Conservation (phyloP, 64 coral and sea anemone species). For the Cladopsammia gracilis region DNA sequence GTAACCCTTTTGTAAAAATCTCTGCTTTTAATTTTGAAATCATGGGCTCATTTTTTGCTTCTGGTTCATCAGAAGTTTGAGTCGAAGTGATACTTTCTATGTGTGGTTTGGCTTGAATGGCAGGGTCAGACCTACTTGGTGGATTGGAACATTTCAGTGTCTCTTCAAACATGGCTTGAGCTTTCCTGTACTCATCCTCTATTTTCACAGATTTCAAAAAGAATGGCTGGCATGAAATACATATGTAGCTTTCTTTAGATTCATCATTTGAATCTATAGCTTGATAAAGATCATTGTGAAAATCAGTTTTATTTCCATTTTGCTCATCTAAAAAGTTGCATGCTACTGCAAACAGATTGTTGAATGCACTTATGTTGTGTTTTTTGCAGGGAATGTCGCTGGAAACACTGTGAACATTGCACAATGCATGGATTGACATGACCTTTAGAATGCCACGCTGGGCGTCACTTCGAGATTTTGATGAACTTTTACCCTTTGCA, state of each 20-base stretch:
- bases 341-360: background rate
- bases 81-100: background rate
- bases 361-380: constrained; percentile 5
- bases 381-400: constrained; percentile 22
- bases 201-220: background rate
- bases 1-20: background rate
- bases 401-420: constrained; percentile 5
- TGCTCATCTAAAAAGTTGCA: constrained; percentile 12
- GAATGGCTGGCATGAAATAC: background rate
- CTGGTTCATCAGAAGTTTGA: background rate
- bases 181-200: background rate
- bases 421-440: background rate
- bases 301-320: background rate
- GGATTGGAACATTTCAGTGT: background rate
- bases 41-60: background rate
- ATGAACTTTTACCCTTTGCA: constrained; percentile 3
- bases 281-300: background rate
- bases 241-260: background rate
- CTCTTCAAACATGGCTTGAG: background rate
- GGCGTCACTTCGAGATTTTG: background rate
- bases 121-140: background rate
- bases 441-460: background rate
- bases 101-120: background rate
- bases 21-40: background rate
- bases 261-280: background rate